phyloP scores from a whole-genome alignment of 1,140 invertebrate species.

The Leptinotarsa defecta region DNA sequence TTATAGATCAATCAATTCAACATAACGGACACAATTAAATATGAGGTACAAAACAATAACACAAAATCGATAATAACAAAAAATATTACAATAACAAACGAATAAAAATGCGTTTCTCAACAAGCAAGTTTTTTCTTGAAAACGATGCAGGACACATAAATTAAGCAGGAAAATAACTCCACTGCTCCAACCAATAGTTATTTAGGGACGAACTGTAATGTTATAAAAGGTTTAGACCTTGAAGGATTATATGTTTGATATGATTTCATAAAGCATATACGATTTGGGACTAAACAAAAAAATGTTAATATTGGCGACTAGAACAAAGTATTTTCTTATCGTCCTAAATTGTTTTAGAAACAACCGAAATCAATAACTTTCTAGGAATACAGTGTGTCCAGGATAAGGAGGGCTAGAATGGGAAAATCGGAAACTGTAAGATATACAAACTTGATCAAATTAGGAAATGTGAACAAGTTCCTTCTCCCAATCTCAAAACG shows the following conservation, averaged over 20 bases:
- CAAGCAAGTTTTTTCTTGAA: constrained; percentile 8
- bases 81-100: not conserved
- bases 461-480: no score
- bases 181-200: constrained; percentile 14
- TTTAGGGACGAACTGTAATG: constrained; percentile 27
- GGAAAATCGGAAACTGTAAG: not conserved
- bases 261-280: not conserved
- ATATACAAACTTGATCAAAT: no score
- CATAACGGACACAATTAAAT: not conserved
- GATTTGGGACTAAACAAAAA: not conserved
- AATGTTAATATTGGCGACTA: not conserved
- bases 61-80: not conserved
- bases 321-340: not conserved
- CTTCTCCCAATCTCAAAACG: no score
- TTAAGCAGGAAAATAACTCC: constrained; percentile 22
- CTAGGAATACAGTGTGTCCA: not conserved
- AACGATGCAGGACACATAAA: constrained; percentile 23
- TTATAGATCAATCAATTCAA: no score
- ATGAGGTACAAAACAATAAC: not conserved
- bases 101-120: not conserved
- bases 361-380: not conserved
- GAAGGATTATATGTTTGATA: not conserved
- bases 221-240: constrained; percentile 12
- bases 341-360: not conserved
- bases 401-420: not conserved